A percentile compares a stretch with the other conserved stretches of the same genome.
Evolutionary conservation across 2,797 vertebrate genomes (phyloP).

Genomic region (Setipinna tenuifilis): DNA sequence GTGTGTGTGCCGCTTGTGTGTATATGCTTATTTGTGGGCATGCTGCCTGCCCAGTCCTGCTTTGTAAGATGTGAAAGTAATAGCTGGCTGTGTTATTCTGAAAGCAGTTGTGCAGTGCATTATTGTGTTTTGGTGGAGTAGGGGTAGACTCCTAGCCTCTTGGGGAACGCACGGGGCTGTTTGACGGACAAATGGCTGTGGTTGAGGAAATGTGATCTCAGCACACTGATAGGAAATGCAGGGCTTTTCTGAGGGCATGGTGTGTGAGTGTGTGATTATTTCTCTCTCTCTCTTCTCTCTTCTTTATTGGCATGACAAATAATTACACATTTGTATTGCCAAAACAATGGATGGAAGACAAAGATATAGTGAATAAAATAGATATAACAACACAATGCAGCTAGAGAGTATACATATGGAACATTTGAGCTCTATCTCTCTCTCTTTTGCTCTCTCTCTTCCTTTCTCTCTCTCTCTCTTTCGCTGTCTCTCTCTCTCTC

Average conservation of each 20-base stretch:
- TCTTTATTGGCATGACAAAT: too few relatives aligned
- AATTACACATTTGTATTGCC: too few relatives aligned
- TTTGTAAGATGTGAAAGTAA: not conserved
- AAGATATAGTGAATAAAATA: too few relatives aligned
- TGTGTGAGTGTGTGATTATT: too few relatives aligned
- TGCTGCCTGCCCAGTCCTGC: not conserved
- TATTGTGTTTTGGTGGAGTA: slow-evolving; percentile 49
- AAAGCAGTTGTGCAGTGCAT: not conserved
- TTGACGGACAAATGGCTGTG: slow-evolving; percentile 37
- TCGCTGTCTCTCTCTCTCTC: slow-evolving; percentile 29
- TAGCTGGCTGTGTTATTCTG: not conserved
- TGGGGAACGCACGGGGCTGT: slow-evolving; percentile 51
- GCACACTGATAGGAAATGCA: not conserved
- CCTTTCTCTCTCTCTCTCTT: too few relatives aligned
- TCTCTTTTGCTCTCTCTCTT: too few relatives aligned
- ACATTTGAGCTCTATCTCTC: too few relatives aligned
- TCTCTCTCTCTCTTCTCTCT: too few relatives aligned
- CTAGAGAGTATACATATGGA: too few relatives aligned
- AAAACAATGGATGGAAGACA: too few relatives aligned
- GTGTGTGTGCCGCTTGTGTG: not conserved
- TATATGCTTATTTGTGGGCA: not conserved
- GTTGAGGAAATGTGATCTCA: not conserved
- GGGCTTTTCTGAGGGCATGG: not conserved
- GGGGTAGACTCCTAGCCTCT: slow-evolving; percentile 31
- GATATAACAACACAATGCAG: too few relatives aligned